Evolutionary conservation across 2,113 vertebrate species (phyloP), one percentile per base, ranked within the genome.

Genomic region (Heliornis fulica): DNA sequence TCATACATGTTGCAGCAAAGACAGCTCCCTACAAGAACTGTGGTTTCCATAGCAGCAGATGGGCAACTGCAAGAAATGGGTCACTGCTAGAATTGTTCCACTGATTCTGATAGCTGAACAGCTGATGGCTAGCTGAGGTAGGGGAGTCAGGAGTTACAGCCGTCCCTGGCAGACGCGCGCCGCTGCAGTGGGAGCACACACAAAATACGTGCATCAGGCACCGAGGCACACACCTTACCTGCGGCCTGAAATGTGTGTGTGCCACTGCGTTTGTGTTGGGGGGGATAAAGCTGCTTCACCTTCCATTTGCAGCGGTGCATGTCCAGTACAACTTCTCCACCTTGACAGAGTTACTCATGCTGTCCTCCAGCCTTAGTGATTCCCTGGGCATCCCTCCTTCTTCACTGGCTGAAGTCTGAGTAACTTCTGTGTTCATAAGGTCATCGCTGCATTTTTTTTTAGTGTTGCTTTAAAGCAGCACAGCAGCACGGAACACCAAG

Each of bases 31-130:
- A 70, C 54, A 91, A 54, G 78, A 92, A 85, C 64, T 96, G 90
- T 81, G 87, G 97, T 97, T 97, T 97, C 95, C 95, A 96, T 97
- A 97, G 96, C 85, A 97, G 97, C 97, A 96, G 96, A 97, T 97
- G 95, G 97, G 94, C 93, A 92, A 87, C 93, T 74, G 82, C 88
- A 89, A 96, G 93, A 97, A 97, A 89, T 96, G 95, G 96, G 94
- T 95, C 93, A 97, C 91, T 88, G 75, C 87, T 93, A 91, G 92
- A 93, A 93, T 70, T 94, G 83, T 88, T 96, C 53, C 74, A 92
- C 87, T 96, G 86, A 93, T 94, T 86, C 86, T 80, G 43, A 69
- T 78, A 82, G 83, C 94, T 74, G 82, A 95, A 83, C 90, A 95
- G 88, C 82, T 94, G 95, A 97, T 6, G 64, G 82, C 84, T 89